Base-by-base conservation (phyloP, 2,113 vertebrate species). In the Pteruthius melanotis region DNA sequence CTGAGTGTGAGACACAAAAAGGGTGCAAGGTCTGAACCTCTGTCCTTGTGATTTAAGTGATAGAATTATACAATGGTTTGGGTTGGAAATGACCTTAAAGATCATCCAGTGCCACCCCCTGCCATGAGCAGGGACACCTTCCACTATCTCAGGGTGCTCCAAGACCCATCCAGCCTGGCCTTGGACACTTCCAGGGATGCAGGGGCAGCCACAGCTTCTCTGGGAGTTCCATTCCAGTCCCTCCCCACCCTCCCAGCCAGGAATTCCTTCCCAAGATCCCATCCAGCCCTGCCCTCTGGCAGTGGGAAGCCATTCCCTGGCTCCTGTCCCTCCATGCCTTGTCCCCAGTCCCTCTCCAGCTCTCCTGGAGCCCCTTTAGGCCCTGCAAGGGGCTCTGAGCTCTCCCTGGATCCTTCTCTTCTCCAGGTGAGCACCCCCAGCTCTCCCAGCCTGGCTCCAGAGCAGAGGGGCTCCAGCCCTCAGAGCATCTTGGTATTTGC, bases 401-500 rank as follows among this genome's bases (percentile, higher is more conserved):
- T 74, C 28, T 89, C 37, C 68, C 60, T 66, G 77, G 10, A 66
- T 0, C 59, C 52, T 75, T 60, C 33, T 0, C 13, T 1, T 50
- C 42, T 74, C 50, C 61, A 66, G 77, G 8, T 1, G 52, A 66
- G 0, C 31, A 20, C 0, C 0, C 37, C 37, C 68, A 66, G 23
- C 52, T 50, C 28, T 82, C n/a, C 61, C 61, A 68, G 39, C 13
- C 69, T 53, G 30, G 13, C n/a, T 82, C 30, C 53, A 30, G 1
- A 5, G 39, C 61, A 45, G 77, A 60, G 61, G 3, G 3, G 10
- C 13, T 75, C 53, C 53, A 66, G 5, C 5, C 2, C 23, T 45
- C 1, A 1, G 33, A 52, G 5, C 19, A 52, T 4, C 23, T 31
- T 6, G 0, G 0, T 13, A 13, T 24, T 7, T 24, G 6, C 39